Evolutionary conservation across 1,140 invertebrate genomes (phyloP), one percentile per base, ranked within the genome.

Genomic region (Thaumetopoea pityocampa): DNA sequence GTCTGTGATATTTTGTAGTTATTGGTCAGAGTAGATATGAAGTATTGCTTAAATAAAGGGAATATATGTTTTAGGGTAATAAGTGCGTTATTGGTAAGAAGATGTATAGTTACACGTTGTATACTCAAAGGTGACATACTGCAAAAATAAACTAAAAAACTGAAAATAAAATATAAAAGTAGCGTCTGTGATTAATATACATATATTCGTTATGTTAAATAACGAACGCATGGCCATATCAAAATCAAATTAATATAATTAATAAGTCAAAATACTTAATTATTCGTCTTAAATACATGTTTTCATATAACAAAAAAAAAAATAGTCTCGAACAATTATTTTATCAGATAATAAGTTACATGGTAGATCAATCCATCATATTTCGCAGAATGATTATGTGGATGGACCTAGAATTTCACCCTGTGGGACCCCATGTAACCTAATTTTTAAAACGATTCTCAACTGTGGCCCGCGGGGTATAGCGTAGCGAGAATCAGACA

Each of bases 1-100:
- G 77, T 81, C 80, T 84, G 80, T 84, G 80, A 84, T 84, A 84
- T 84, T 81, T 84, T 81, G 77, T 84, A 81, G 73, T 82, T 79
- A 82, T 82, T 82, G 80, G 67, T 65, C 77, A 76, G 62, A 77
- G 72, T 79, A 76, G 78, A 59, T 74, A 73, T 77, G 77, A 77
- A 72, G 80, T 83, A 79, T 80, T 83, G 74, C 69, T 81, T 84
- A 73, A 68, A 67, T 72, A 80, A 77, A 72, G 55, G 65, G 67
- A 66, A 77, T 71, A 79, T 78, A 76, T 81, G 68, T 80, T 72
- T 71, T 77, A 84, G 77, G 64, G 61, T 70, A 65, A 61, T 70
- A 78, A 82, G 71, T 62, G 59, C 58, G 66, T 81, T 71, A 77
- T 77, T 62, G 67, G 66, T 79, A 81, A 80, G 73, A 61, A 72